Conservation (phyloP, 2,797 vertebrate species). For the Momotus momota region DNA sequence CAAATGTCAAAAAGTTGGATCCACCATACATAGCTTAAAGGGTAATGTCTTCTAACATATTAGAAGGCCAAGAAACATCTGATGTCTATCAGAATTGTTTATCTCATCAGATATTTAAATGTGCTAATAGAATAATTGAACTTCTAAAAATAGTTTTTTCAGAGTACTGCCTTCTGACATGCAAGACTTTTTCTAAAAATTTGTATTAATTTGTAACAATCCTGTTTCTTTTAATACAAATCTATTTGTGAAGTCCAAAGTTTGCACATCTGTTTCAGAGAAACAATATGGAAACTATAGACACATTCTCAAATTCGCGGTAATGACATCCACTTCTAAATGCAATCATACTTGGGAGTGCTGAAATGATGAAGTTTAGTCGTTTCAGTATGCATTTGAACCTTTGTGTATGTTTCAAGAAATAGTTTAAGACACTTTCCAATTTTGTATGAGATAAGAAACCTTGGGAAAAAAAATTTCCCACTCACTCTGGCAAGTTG, state of each 20-base stretch:
- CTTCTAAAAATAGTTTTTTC: not conserved
- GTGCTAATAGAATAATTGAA: not conserved
- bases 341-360: not conserved
- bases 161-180: not conserved
- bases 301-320: not conserved
- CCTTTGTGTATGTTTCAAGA: not conserved
- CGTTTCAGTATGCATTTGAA: not conserved
- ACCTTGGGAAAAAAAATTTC: not conserved
- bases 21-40: not conserved
- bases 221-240: not conserved
- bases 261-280: not conserved
- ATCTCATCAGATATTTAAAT: conserved; percentile 35
- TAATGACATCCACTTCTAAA: not conserved
- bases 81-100: not conserved
- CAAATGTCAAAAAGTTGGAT: not conserved
- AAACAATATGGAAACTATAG: not conserved
- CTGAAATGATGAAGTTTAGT: not conserved
- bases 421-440: not conserved
- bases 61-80: not conserved
- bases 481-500: not conserved
- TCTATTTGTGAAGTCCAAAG: not conserved
- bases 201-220: not conserved
- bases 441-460: not conserved
- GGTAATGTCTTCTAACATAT: not conserved
- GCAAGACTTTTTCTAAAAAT: not conserved